Percentiles rank a stretch among this genome's conserved stretches.
Conservation (phyloP, 2,113 vertebrate genomes). For the Prietella phreatophila region DNA sequence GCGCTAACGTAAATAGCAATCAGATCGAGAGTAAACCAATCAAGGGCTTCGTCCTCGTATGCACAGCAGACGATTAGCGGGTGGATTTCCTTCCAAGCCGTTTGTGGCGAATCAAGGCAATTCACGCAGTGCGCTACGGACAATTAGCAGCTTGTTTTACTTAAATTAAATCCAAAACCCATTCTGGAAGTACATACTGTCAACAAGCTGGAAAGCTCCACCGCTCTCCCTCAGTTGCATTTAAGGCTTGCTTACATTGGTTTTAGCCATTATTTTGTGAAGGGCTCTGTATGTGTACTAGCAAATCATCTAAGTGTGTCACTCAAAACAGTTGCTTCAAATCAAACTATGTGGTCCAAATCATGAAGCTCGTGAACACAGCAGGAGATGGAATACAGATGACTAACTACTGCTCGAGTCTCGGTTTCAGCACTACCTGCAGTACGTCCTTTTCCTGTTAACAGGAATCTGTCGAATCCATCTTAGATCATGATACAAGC, state of each 20-base stretch:
- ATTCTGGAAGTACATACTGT: constrained; percentile 45
- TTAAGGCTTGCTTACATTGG: constrained; percentile 44
- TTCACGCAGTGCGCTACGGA: constrained; percentile 55
- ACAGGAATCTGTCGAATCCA: background rate
- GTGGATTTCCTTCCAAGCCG: constrained; percentile 68
- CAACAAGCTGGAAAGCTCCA: constrained; percentile 41
- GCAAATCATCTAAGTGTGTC: constrained; percentile 35
- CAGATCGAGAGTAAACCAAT: constrained; percentile 70
- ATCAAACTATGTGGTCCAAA: background rate
- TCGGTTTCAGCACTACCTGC: background rate
- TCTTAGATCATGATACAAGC: background rate
- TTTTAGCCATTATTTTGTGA: constrained; percentile 39
- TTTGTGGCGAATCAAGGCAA: constrained; percentile 63
- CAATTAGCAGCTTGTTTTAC: constrained; percentile 66
- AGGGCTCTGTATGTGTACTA: constrained; percentile 5
- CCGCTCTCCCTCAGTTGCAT: constrained; percentile 41
- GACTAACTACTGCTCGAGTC: background rate
- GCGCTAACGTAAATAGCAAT: constrained; percentile 73
- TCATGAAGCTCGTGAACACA: constrained; percentile 5
- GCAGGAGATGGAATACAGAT: constrained; percentile 23
- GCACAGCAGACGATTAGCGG: constrained; percentile 69
- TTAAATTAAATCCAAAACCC: constrained; percentile 57
- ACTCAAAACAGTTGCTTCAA: constrained; percentile 31
- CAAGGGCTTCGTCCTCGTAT: constrained; percentile 65
- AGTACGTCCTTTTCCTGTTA: background rate